A percentile compares a stretch with the other conserved stretches of the same genome.
These are phyloP conservation scores for Pseudomugil gertrudae DNA, from an alignment of 2,797 vertebrate species.

Conservation along the genomic window DNA sequence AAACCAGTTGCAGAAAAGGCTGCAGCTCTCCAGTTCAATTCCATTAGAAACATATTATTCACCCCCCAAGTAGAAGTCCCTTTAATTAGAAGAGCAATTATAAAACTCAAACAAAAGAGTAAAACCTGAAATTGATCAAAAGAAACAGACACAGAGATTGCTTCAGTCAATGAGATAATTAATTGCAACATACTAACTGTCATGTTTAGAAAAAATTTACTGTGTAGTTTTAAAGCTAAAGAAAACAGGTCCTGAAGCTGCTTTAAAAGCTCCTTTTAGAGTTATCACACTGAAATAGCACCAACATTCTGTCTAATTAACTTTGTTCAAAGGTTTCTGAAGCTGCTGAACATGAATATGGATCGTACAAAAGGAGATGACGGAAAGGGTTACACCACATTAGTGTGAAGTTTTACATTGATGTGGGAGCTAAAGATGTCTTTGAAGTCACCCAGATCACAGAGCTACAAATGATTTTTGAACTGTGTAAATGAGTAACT, in stretches of 20 bases:
- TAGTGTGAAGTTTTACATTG: neutral
- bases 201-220: too few relatives aligned
- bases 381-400: neutral
- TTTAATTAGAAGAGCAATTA: neutral
- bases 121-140: too few relatives aligned
- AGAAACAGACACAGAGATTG: neutral
- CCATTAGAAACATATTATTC: too few relatives aligned
- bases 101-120: neutral
- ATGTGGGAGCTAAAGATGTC: neutral
- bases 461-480: neutral
- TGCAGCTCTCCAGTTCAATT: neutral
- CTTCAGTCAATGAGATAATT: too few relatives aligned
- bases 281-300: neutral
- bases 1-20: neutral
- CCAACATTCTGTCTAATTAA: neutral
- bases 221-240: neutral
- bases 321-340: constrained; percentile 3
- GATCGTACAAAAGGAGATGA: neutral
- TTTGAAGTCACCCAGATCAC: constrained; percentile 18
- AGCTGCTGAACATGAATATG: neutral
- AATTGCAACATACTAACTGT: too few relatives aligned
- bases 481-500: neutral
- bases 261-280: neutral
- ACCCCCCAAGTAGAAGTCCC: neutral
- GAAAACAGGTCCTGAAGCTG: neutral